Evolutionary conservation across 2,797 vertebrate species (phyloP).

Genomic region (Oreochromis mossambicus): DNA sequence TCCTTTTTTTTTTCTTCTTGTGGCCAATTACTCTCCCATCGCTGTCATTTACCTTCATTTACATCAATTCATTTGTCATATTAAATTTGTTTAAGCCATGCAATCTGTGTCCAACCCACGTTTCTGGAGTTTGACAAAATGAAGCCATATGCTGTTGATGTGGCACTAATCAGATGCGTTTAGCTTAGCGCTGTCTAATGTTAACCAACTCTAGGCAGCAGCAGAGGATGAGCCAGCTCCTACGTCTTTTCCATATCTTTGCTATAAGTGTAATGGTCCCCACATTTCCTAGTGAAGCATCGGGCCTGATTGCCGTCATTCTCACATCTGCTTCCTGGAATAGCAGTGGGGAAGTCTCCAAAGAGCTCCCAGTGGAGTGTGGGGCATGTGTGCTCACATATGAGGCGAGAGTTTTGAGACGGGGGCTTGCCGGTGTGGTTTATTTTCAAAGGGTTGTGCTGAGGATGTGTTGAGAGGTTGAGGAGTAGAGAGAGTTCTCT

Average conservation of each 20-base stretch:
- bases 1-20: slow-evolving; percentile 3
- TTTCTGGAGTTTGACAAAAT: slow-evolving; percentile 30
- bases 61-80: slow-evolving; percentile 54
- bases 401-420: slow-evolving; percentile 58
- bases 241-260: slow-evolving; percentile 24
- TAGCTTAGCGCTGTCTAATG: slow-evolving; percentile 5
- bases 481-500: slow-evolving; percentile 68
- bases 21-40: slow-evolving; percentile 40
- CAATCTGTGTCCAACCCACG: slow-evolving; percentile 9
- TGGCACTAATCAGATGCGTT: slow-evolving; percentile 15
- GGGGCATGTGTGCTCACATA: slow-evolving; percentile 61
- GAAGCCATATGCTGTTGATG: slow-evolving; percentile 34
- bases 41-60: slow-evolving; percentile 45
- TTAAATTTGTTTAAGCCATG: slow-evolving; percentile 31
- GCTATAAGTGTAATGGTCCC: slow-evolving; percentile 40
- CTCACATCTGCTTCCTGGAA: slow-evolving; percentile 75
- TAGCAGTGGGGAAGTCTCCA: slow-evolving; percentile 52
- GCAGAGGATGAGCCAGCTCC: slow-evolving; percentile 27
- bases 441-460: slow-evolving; percentile 73
- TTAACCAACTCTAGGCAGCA: neutral
- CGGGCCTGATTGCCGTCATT: slow-evolving; percentile 51
- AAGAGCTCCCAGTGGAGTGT: slow-evolving; percentile 57
- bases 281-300: slow-evolving; percentile 43
- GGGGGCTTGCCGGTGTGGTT: slow-evolving; percentile 55
- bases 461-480: slow-evolving; percentile 76